Conservation (phyloP, 2,888 invertebrate species). For the Agonopterix heracliana region DNA sequence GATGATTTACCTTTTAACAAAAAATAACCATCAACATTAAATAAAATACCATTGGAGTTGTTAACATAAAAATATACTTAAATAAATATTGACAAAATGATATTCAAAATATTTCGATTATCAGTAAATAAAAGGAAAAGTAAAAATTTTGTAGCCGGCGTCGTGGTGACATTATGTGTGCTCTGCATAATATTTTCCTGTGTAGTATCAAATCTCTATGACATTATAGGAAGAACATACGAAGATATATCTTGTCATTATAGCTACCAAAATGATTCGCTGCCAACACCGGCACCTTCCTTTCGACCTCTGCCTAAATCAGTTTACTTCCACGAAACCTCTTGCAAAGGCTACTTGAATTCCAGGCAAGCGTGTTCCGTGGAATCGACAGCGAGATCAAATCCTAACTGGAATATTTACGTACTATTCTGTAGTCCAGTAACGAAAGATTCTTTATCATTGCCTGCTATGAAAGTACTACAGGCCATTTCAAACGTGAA, state of each 20-base stretch:
- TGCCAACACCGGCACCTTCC: constrained; percentile 24
- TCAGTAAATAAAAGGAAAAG: too few relatives aligned
- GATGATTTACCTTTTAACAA: too few relatives aligned
- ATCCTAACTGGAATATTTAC: constrained; percentile 75
- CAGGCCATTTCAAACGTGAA: constrained; percentile 64
- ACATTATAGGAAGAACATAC: too few relatives aligned
- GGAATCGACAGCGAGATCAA: constrained; percentile 79
- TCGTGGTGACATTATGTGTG: too few relatives aligned
- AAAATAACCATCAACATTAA: too few relatives aligned
- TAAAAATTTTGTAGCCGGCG: too few relatives aligned
- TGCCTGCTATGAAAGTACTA: constrained; percentile 34
- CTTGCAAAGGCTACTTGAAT: constrained; percentile 71
- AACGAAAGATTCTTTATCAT: constrained; percentile 22
- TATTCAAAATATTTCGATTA: too few relatives aligned
- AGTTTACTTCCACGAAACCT: constrained; percentile 82
- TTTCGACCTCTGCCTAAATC: constrained; percentile 47
- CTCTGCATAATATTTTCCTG: too few relatives aligned
- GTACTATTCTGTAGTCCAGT: constrained; percentile 70
- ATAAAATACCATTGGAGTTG: too few relatives aligned
- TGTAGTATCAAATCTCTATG: too few relatives aligned
- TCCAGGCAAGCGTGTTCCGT: constrained; percentile 80
- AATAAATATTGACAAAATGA: too few relatives aligned
- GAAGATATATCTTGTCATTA: constrained; percentile 22
- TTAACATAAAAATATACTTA: too few relatives aligned
- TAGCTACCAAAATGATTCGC: constrained; percentile 14